Evolutionary conservation across 2,113 vertebrate species (phyloP).

Genomic region (Cebus imitator): DNA sequence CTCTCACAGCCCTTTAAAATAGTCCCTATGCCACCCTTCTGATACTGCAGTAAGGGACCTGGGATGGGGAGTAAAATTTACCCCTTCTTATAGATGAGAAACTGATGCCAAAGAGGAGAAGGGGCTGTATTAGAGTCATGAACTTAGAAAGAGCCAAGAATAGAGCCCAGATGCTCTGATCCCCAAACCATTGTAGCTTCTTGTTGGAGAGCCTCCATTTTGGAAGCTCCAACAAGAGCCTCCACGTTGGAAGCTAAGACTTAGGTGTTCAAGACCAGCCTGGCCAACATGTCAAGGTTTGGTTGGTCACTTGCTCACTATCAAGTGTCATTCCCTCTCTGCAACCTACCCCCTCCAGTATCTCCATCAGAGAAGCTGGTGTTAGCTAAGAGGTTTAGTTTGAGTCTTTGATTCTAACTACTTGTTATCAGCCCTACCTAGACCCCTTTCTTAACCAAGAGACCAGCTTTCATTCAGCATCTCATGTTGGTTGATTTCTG

Average conservation of each 20-base stretch:
- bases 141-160: neutral
- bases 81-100: neutral
- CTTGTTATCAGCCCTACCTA: neutral
- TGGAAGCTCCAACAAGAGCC: too few species aligned
- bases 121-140: neutral
- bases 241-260: neutral
- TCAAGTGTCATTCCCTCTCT: neutral
- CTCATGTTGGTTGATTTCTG: neutral
- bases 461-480: neutral
- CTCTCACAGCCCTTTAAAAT: neutral
- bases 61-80: neutral
- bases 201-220: neutral
- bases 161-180: neutral
- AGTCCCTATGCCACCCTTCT: neutral
- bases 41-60: neutral
- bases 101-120: neutral
- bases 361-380: neutral
- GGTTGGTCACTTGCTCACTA: neutral
- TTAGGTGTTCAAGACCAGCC: too few species aligned
- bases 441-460: neutral
- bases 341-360: neutral
- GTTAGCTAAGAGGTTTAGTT: neutral
- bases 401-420: neutral
- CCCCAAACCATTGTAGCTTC: neutral
- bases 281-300: too few species aligned